Evolutionary conservation across 2,113 vertebrate species (phyloP), one percentile per base, ranked within the genome.

Genomic region (Dromaius novaehollandiae): DNA sequence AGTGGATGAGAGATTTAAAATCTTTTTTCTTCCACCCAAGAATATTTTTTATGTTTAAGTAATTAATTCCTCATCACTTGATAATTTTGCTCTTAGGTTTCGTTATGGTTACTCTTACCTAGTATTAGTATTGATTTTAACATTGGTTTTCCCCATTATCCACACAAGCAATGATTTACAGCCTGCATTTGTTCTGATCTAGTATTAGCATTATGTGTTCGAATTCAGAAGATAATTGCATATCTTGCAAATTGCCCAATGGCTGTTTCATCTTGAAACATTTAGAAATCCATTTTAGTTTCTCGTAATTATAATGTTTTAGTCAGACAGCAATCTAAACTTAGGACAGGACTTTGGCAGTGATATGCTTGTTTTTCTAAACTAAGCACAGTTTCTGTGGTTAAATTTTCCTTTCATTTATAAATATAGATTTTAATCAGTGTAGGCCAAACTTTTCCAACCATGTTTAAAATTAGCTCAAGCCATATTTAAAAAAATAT

Each of bases 211-310:
- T 93, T 97, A 68, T 90, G 61, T 95, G 60, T 95, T 96, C 84
- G 87, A 93, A 77, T 96, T 95, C 78, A 87, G 91, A 92, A 97
- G 89, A 93, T 98, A 97, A 97, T 97, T 98, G 93, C 34, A 66
- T 90, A 94, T 92, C 94, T 98, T 96, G 74, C 92, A 94, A 95
- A 96, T 98, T 97, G 50, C 87, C 89, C 95, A 92, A 93, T 97
- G 93, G 78, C 82, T 92, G 77, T 97, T 98, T 98, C 92, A 96
- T 98, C 96, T 98, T 97, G 97, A 97, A 98, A 96, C 88, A 63
- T 94, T 98, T 98, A 97, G 96, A 96, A 98, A 97, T 97, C 95
- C 97, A 92, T 98, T 98, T 97, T 95, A 96, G 91, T 96, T 97
- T 97, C 95, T 97, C 51, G 3, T 97, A 98, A 98, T 98, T 98